Evolutionary conservation across 2,797 vertebrate genomes (phyloP).

Genomic region (Melanitta fusca): DNA sequence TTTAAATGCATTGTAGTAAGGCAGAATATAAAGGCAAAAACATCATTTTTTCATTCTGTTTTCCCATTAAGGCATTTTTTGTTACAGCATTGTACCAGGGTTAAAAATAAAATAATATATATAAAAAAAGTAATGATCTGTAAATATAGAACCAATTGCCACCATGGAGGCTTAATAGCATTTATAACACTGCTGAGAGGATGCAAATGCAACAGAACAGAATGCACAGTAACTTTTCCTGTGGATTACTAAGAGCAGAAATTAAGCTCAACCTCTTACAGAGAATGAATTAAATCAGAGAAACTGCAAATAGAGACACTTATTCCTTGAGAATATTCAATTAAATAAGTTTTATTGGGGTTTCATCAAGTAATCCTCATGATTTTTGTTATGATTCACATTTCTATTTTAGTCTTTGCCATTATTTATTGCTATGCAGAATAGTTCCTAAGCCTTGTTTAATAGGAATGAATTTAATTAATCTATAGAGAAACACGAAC

Average conservation of each 20-base stretch:
- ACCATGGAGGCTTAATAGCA: not conserved
- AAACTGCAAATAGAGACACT: not conserved
- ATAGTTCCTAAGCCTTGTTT: not conserved
- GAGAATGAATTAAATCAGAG: not conserved
- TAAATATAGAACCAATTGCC: not conserved
- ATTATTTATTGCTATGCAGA: not conserved
- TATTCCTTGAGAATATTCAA: not conserved
- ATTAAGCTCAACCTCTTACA: not conserved
- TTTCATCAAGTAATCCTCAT: not conserved
- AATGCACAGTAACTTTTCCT: not conserved
- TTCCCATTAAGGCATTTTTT: not conserved
- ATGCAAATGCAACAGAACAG: not conserved
- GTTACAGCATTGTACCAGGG: not conserved
- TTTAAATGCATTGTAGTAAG: not conserved
- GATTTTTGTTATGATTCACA: not conserved
- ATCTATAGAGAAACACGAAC: not conserved
- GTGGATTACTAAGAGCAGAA: not conserved
- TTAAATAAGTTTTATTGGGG: not conserved
- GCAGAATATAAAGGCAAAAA: not conserved
- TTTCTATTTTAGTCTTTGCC: not conserved
- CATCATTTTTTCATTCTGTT: not conserved
- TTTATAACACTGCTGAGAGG: not conserved
- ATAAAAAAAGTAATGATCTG: not conserved
- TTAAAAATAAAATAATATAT: not conserved
- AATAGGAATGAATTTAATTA: not conserved